Base-by-base conservation (phyloP, 2,888 invertebrate species). In the Apotomis turbidana region DNA sequence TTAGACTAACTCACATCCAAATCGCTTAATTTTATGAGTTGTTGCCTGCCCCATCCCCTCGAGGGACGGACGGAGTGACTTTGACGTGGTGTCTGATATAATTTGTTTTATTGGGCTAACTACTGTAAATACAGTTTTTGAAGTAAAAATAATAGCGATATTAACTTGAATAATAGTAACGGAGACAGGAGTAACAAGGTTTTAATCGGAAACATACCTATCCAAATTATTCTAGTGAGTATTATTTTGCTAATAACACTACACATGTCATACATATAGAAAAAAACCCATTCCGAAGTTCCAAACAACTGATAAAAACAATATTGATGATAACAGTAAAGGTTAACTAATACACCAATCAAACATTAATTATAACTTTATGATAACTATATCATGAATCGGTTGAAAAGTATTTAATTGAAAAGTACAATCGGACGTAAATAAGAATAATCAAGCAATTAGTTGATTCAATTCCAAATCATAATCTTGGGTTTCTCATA, bases 21-120 rank as follows among this genome's bases (percentile, higher is more conserved):
- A 93, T 93, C 93, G 93, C 93, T 93, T 93, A 93, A 93, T 94
- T 94, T 94, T 93, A 94, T 93, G 93, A 93, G 93, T 93, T 93
- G 93, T 93, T 93, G 93, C 93, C 93, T 93, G 91, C 93, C 92
- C 93, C 93, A 93, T 93, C 93, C 93, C 93, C 91, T 90, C 89
- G 83, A 79, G 79, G 79, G 79, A 79, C 78, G 79, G 71, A 74
- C 78, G 86, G 74, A 76, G 83, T 90, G 84, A 87, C 90, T 83
- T 93, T 90, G 83, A 74, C 76, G 49, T 38, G 76, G 75, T 85
- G 89, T 80, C 76, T 36, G 5, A 13, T 44, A 13, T 60, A 44
- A 60, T 44, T 1, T 41, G 38, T 59, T 59, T 10, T 49, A 41
- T 41, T 41, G 41, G 41, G 41, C 6, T 41, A 41, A 27, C 27